Base-by-base conservation (phyloP, 2,113 vertebrate genomes). In the Diphyllodes magnificus region DNA sequence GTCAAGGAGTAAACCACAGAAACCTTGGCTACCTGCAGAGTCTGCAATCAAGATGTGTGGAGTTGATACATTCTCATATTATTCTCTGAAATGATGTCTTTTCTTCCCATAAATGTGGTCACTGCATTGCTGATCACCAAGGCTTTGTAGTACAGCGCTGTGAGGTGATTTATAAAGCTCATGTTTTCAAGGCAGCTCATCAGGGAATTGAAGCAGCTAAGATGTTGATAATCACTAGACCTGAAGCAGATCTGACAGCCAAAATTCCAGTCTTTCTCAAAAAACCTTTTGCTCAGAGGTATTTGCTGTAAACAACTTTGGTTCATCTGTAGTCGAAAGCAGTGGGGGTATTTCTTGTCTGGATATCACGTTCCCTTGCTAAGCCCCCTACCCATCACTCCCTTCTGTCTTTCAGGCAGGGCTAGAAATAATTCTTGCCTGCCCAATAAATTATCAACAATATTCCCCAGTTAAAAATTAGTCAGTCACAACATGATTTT, bases 21-120 rank as follows among this genome's bases (percentile, higher is more conserved):
- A 90, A 91, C 77, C 83, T 28, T 81, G 93, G 87, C 91, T 96
- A 95, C 94, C 93, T 96, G 88, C 95, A 96, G 91, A 95, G 91
- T 44, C 63, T 79, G 92, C 93, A 97, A 94, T 88, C 86, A 88
- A 92, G 95, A 95, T 91, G 69, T 90, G 91, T 93, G 63, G 69
- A 83, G 84, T 45, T 95, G 92, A 96, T 95, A 80, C 5, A 19
- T 80, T 78, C 93, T 80, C 76, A 24, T 39, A 39, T 90, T 80
- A 94, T 93, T 92, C 79, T 50, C 95, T 56, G 87, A 93, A 95
- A 94, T 8, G 11, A 73, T 82, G 69, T 82, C 59, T 96, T 94
- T 94, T 95, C 89, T 96, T 66, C 91, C 88, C 86, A 61, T 88
- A 84, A 90, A 84, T 5, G 65, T 92, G 90, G 96, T 39, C 81